These are phyloP conservation scores for Syrmaticus mikado DNA, from an alignment of 2,113 vertebrate species.

Conservation along the genomic window DNA sequence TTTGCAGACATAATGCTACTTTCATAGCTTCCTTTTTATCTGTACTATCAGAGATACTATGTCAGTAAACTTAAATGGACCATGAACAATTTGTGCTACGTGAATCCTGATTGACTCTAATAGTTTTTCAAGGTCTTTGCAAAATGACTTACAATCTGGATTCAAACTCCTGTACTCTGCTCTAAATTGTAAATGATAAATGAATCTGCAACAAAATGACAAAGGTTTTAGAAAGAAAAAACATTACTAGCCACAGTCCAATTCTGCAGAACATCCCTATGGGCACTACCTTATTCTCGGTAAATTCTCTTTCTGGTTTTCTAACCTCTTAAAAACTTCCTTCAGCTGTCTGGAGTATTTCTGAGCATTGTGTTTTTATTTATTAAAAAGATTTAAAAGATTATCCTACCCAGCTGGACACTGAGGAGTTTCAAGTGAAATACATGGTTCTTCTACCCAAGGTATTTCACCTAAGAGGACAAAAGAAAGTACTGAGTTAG, in stretches of 20 bases:
- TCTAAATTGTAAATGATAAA: neutral
- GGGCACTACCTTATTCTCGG: neutral
- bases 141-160: neutral
- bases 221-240: neutral
- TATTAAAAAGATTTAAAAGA: neutral
- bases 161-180: constrained; percentile 24
- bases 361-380: neutral
- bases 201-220: neutral
- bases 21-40: neutral
- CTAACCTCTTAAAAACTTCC: neutral
- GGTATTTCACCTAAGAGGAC: constrained; percentile 70
- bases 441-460: constrained; percentile 80
- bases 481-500: neutral
- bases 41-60: neutral
- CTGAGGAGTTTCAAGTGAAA: constrained; percentile 60
- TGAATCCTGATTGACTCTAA: neutral
- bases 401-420: constrained; percentile 89
- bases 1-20: neutral
- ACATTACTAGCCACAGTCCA: neutral
- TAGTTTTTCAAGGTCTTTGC: neutral
- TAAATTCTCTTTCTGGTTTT: neutral
- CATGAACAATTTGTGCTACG: constrained; percentile 1
- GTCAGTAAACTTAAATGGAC: neutral
- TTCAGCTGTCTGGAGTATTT: neutral
- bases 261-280: neutral